Evolutionary conservation across 2,888 invertebrate species (phyloP), one percentile per base, ranked within the genome.

Genomic region (Caradrina clavipalpis): DNA sequence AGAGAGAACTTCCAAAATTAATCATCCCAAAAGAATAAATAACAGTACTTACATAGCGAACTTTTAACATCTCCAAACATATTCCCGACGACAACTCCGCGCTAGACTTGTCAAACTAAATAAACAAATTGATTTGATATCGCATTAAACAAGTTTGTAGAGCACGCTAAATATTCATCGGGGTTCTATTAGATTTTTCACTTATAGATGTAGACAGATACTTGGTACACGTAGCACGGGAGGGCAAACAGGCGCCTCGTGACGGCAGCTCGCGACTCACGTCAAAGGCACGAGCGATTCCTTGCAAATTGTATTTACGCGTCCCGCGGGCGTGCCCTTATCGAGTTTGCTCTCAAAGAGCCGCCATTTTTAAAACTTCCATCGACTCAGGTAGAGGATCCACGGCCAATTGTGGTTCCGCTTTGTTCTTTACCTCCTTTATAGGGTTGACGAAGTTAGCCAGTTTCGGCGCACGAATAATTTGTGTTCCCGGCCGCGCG

Each of bases 201-300:
- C 71, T 77, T 70, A 73, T 69, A 78, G 76, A 50, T 54, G 69
- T 69, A 76, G 81, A 76, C 69, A 77, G 67, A 76, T 57, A 56
- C 69, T 69, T 70, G 42, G 73, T 22, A n/a, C 66, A 73, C 65
- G 81, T 82, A 77, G 59, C 71, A 45, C 57, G 59, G 62, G 69
- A 57, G 70, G 57, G 58, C 80, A 80, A 90, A 91, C 91, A 92
- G 90, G 89, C 89, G 87, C 89, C 90, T 91, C 89, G 90, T 90
- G 90, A 91, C 89, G 91, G 86, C 83, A 85, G 86, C 82, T 89
- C 87, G 89, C 89, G 85, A 86, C 83, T 86, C 78, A 89, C 92
- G 93, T 95, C 95, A 95, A 95, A 95, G 95, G 93, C 92, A 91
- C 91, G 91, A 93, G 90, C 93, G 93, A 94, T 94, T 95, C 94